Conservation (phyloP, 2,888 invertebrate species). For the Fragum whitleyi region DNA sequence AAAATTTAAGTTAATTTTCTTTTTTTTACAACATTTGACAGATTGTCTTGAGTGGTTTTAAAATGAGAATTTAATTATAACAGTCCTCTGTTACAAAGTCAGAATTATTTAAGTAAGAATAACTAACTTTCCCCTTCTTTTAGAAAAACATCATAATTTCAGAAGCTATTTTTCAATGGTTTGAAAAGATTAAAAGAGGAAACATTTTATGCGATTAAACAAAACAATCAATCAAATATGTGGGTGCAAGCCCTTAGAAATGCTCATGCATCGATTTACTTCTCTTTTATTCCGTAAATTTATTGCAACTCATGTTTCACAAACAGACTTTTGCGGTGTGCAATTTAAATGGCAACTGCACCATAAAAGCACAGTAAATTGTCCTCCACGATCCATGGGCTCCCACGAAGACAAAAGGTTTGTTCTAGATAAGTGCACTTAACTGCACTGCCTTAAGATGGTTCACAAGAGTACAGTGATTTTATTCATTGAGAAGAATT, state of each 20-base stretch:
- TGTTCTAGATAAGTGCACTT: conserved; percentile 4
- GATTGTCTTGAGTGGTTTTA: too few relatives aligned
- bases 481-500: too few relatives aligned
- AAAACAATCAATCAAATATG: conserved; percentile 4
- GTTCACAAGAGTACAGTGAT: too few relatives aligned
- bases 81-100: too few relatives aligned
- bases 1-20: too few relatives aligned
- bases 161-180: too few relatives aligned
- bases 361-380: neutral
- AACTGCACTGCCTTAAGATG: neutral
- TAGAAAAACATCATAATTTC: too few relatives aligned
- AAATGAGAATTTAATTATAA: too few relatives aligned
- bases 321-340: neutral
- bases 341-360: conserved; percentile 17
- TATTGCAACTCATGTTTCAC: conserved; percentile 23
- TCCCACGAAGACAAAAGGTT: conserved; percentile 12
- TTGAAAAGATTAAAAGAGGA: neutral
- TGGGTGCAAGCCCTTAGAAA: conserved; percentile 8
- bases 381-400: conserved; percentile 3
- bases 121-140: too few relatives aligned
- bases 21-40: too few relatives aligned
- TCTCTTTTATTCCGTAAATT: conserved; percentile 12
- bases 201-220: neutral
- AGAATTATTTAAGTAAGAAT: too few relatives aligned
- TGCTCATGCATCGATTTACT: conserved; percentile 19